phyloP scores from a whole-genome alignment of 2,797 vertebrate genomes.

The Simalia tracyae region DNA sequence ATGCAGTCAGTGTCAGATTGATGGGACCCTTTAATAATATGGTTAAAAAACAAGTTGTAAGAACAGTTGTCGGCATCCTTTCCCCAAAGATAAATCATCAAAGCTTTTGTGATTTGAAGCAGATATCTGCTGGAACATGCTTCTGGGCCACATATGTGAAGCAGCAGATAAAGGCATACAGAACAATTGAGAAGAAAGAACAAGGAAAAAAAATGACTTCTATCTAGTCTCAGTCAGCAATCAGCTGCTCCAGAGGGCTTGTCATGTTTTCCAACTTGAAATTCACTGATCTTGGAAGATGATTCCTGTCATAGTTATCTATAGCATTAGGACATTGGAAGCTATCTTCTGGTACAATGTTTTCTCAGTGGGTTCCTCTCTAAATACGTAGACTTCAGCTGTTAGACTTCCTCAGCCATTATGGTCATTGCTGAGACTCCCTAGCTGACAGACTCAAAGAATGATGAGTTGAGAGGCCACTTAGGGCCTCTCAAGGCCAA shows the following conservation, averaged over 20 bases:
- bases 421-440: not conserved
- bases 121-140: not conserved
- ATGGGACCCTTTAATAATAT: not conserved
- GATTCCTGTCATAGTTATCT: not conserved
- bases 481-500: not conserved
- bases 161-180: not conserved
- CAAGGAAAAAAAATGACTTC: not conserved
- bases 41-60: too few relatives aligned
- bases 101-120: not conserved
- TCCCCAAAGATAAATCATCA: not conserved
- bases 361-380: not conserved
- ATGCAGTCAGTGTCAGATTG: not conserved
- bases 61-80: not conserved
- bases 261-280: not conserved
- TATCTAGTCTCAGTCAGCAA: not conserved
- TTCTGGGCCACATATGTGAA: not conserved
- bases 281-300: not conserved
- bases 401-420: not conserved
- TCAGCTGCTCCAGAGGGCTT: not conserved
- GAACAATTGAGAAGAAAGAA: not conserved
- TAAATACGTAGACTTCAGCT: not conserved
- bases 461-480: not conserved
- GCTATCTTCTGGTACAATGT: not conserved
- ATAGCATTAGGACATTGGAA: not conserved
- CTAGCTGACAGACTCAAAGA: not conserved